Evolutionary conservation across 2,888 invertebrate genomes (phyloP).

Genomic region (Arenicola marina): DNA sequence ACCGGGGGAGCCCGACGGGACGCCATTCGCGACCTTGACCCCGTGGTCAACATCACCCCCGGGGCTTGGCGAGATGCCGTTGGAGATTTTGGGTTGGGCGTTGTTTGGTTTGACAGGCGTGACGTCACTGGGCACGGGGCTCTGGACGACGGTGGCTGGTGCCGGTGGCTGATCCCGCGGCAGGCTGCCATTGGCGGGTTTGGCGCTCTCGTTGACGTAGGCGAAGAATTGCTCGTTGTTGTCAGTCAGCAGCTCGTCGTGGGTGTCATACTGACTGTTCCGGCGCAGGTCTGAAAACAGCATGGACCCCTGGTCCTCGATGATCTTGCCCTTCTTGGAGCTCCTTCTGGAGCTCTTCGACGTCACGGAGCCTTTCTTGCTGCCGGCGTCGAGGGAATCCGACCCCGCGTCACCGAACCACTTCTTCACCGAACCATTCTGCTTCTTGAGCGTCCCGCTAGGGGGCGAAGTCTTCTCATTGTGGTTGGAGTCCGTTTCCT

Average conservation of each 20-base stretch:
- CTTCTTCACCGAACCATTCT: too few species aligned
- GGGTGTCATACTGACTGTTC: not conserved
- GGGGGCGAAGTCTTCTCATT: not conserved
- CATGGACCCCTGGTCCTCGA: not conserved
- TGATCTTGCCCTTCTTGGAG: not conserved
- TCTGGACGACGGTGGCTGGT: too few species aligned
- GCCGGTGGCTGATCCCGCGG: too few species aligned
- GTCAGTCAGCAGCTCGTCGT: not conserved
- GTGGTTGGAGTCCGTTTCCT: not conserved
- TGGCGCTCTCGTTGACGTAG: not conserved
- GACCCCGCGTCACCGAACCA: too few species aligned
- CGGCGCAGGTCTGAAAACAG: not conserved
- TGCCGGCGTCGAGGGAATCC: too few species aligned
- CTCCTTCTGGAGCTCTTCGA: not conserved
- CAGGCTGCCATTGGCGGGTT: too few species aligned
- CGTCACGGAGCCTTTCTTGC: not conserved
- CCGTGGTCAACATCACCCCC: too few species aligned
- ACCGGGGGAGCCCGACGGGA: too few species aligned
- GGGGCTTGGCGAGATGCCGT: too few species aligned
- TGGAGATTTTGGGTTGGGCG: not conserved
- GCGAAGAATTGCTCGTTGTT: not conserved
- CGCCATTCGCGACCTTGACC: too few species aligned
- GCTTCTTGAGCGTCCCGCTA: not conserved
- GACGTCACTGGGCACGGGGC: too few species aligned
- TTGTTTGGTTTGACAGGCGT: too few species aligned